These are phyloP conservation scores for Python bivittatus DNA, from an alignment of 2,113 vertebrate genomes.

Conservation along the genomic window DNA sequence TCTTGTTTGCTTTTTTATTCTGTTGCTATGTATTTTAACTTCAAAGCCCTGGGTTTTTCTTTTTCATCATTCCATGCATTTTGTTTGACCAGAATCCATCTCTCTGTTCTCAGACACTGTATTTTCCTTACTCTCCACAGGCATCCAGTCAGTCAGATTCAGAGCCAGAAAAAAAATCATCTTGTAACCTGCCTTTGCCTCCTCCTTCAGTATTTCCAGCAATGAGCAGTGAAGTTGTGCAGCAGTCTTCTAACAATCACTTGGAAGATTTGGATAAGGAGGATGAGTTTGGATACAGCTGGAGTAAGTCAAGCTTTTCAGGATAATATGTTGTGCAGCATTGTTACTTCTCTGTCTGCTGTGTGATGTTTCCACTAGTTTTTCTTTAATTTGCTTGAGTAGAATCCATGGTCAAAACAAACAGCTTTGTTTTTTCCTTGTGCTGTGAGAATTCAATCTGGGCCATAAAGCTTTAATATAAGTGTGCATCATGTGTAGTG, in stretches of 20 bases:
- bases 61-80: conserved; percentile 32
- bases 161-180: conserved; percentile 77
- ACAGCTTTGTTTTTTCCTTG: not conserved
- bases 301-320: conserved; percentile 84
- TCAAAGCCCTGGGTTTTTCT: conserved; percentile 46
- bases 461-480: not conserved
- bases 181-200: conserved; percentile 58
- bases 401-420: conserved; percentile 5
- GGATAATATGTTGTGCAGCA: not conserved
- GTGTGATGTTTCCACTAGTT: not conserved
- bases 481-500: not conserved
- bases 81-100: conserved; percentile 1
- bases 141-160: conserved; percentile 70
- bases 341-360: not conserved
- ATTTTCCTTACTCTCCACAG: conserved; percentile 73
- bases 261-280: conserved; percentile 72
- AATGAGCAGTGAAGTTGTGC: conserved; percentile 67
- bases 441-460: not conserved
- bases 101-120: conserved; percentile 38
- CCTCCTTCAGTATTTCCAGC: conserved; percentile 73
- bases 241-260: conserved; percentile 63
- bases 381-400: conserved; percentile 40
- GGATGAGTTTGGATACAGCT: conserved; percentile 93
- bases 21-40: conserved; percentile 51
- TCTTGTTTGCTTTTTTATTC: conserved; percentile 54